These are phyloP conservation scores for Aldrovandia affinis DNA, from an alignment of 2,797 vertebrate genomes.

Conservation along the genomic window DNA sequence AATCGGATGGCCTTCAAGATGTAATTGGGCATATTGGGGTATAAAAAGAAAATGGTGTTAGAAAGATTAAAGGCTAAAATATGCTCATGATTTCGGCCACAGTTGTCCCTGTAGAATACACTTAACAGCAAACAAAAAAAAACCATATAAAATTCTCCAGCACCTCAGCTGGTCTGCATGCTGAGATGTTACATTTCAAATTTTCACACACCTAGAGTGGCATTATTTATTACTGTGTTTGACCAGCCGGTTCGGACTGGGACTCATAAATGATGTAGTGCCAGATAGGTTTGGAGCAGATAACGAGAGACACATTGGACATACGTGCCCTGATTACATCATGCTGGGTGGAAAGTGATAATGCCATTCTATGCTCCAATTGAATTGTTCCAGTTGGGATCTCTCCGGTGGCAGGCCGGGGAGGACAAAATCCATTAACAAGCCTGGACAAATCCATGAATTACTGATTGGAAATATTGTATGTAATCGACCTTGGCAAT, in stretches of 20 bases:
- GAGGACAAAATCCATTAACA: slow-evolving; percentile 6
- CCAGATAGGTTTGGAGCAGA: neutral
- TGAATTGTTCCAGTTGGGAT: slow-evolving; percentile 17
- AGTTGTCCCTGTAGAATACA: no score
- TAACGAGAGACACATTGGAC: neutral
- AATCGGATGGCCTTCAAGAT: no score
- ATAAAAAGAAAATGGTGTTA: no score
- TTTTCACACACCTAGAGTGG: no score
- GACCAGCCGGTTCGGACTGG: neutral
- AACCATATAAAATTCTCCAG: no score
- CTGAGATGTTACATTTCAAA: no score
- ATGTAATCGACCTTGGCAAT: slow-evolving; percentile 28
- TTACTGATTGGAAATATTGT: slow-evolving; percentile 30
- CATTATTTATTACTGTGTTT: neutral
- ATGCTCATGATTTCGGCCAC: no score
- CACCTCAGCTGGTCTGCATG: no score
- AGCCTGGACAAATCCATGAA: slow-evolving; percentile 23
- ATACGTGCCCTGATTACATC: neutral
- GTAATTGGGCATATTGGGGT: no score
- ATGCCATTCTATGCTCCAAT: neutral
- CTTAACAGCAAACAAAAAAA: no score
- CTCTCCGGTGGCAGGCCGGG: neutral
- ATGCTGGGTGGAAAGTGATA: neutral
- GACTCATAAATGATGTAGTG: neutral
- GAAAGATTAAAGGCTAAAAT: no score